phyloP scores from a whole-genome alignment of 1,140 invertebrate species.

The Olivierus martensii region DNA sequence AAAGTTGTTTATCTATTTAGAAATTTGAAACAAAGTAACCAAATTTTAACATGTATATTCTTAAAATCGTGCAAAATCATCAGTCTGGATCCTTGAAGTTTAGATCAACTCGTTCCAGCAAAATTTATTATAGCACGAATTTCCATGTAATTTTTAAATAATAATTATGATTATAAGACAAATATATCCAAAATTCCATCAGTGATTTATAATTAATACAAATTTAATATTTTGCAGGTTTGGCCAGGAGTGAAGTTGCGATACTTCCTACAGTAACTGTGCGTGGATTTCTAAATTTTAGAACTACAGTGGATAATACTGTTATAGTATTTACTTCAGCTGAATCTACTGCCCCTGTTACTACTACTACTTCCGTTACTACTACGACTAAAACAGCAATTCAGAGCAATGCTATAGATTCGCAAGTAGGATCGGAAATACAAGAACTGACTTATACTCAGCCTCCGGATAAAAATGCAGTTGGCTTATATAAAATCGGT shows the following conservation, averaged over 20 bases:
- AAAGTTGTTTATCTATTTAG: too few species aligned
- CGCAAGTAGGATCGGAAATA: background rate
- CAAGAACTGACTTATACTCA: constrained; percentile 7
- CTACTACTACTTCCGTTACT: background rate
- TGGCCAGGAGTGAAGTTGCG: background rate
- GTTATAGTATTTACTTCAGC: constrained; percentile 73
- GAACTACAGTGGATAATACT: constrained; percentile 73
- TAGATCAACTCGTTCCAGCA: too few species aligned
- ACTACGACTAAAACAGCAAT: background rate
- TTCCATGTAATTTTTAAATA: too few species aligned
- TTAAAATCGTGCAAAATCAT: too few species aligned
- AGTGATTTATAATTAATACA: too few species aligned
- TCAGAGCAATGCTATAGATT: background rate
- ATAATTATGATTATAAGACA: too few species aligned
- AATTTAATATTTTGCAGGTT: too few species aligned
- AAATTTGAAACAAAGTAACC: too few species aligned
- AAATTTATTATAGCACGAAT: too few species aligned
- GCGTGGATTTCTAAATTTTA: constrained; percentile 76
- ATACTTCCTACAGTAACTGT: constrained; percentile 57
- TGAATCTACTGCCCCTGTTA: constrained; percentile 32
- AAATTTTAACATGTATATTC: too few species aligned
- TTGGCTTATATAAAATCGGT: constrained; percentile 3
- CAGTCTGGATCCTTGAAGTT: too few species aligned
- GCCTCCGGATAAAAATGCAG: constrained; percentile 6
- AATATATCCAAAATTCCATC: too few species aligned